phyloP scores from a whole-genome alignment of 2,113 vertebrate species.

The Sceloporus tristichus region DNA sequence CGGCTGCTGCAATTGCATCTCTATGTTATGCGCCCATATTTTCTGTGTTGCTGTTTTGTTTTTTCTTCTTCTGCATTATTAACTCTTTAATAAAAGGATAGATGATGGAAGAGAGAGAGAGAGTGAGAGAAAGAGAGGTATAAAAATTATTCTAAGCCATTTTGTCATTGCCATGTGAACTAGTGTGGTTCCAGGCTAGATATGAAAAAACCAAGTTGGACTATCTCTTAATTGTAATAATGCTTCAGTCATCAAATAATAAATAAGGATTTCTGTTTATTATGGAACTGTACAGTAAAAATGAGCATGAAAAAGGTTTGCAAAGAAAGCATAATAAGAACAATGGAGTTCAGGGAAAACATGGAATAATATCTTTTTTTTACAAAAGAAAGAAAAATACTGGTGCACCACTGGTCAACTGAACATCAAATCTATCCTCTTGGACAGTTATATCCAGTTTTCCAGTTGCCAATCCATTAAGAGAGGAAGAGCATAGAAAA shows the following conservation, averaged over 20 bases:
- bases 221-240: background rate
- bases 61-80: too few relatives aligned
- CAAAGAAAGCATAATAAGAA: background rate
- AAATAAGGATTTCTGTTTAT: background rate
- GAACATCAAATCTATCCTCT: background rate
- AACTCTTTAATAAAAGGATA: background rate
- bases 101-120: too few relatives aligned
- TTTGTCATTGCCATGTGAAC: background rate
- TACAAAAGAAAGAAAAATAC: too few relatives aligned
- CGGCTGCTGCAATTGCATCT: background rate
- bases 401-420: background rate
- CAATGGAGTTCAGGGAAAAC: too few relatives aligned
- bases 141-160: background rate
- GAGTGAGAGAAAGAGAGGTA: background rate
- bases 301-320: too few relatives aligned
- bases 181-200: background rate
- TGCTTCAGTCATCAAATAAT: background rate
- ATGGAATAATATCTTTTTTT: too few relatives aligned
- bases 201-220: background rate
- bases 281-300: too few relatives aligned
- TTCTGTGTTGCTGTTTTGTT: background rate
- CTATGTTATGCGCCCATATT: background rate
- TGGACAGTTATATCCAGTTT: background rate
- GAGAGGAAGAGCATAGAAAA: background rate
- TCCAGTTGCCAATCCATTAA: background rate